Evolutionary conservation across 2,113 vertebrate species (phyloP).

Genomic region (Macrotis lagotis): DNA sequence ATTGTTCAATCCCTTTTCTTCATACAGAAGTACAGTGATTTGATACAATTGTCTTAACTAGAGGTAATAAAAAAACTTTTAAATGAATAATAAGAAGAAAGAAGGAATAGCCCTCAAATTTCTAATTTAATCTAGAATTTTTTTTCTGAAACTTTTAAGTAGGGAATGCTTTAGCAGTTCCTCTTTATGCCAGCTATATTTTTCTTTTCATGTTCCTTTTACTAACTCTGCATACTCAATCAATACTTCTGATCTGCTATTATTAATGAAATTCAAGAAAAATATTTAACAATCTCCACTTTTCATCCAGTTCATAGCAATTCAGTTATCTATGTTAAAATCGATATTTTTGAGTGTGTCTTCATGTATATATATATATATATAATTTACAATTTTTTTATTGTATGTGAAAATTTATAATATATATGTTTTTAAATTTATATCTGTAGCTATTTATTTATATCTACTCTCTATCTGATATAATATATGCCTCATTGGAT

Average conservation of each 20-base stretch:
- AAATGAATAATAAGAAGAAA: background rate
- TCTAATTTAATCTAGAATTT: background rate
- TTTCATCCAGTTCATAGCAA: background rate
- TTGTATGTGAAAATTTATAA: background rate
- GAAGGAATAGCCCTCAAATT: background rate
- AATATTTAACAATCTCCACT: background rate
- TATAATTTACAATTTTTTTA: background rate
- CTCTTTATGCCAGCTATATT: background rate
- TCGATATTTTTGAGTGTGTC: no score
- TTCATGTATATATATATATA: no score
- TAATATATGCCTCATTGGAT: background rate
- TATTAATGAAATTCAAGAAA: background rate
- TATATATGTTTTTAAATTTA: background rate
- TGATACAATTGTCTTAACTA: background rate
- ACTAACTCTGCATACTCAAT: background rate
- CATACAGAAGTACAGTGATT: background rate
- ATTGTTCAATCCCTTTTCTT: background rate
- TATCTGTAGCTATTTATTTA: no score
- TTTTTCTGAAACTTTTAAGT: background rate
- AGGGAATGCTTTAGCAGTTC: background rate
- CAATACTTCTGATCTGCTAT: background rate
- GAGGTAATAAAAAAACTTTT: background rate
- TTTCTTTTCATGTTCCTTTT: background rate
- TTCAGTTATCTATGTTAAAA: no score
- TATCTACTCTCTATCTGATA: background rate